Percentiles rank a stretch among this genome's conserved stretches.
phyloP scores from a whole-genome alignment of 1,140 invertebrate species.

The Leptestheria dahalacensis region DNA sequence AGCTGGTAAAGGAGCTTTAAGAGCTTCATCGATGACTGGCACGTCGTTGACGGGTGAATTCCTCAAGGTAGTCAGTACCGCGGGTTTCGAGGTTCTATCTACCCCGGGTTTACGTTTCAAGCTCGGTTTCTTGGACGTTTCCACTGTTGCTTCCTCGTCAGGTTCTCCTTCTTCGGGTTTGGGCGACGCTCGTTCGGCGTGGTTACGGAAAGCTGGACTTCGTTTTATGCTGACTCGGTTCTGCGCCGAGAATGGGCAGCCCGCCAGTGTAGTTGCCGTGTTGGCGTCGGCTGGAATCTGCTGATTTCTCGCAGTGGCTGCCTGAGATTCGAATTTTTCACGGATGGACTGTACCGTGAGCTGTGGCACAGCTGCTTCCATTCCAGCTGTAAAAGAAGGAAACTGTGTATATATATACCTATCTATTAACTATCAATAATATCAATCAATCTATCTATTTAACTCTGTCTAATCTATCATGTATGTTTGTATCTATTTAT shows the following conservation, averaged over 20 bases:
- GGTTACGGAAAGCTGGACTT: conserved; percentile 8
- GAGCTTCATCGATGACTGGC: conserved; percentile 35
- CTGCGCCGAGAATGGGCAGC: conserved; percentile 6
- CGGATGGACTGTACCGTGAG: conserved; percentile 8
- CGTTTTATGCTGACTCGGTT: conserved; percentile 14
- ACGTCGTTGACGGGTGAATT: not conserved
- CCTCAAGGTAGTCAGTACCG: not conserved
- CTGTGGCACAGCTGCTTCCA: not conserved
- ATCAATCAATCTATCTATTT: too few species aligned
- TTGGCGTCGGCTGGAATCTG: not conserved
- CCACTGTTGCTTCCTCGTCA: not conserved
- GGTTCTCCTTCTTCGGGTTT: not conserved
- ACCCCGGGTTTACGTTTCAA: conserved; percentile 9
- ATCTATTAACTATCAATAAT: too few species aligned
- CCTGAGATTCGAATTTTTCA: conserved; percentile 2
- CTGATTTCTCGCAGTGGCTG: not conserved
- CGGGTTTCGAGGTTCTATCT: conserved; percentile 3
- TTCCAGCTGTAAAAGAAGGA: not conserved
- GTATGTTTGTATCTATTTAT: too few species aligned
- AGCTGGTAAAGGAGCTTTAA: conserved; percentile 42
- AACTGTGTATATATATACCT: not conserved
- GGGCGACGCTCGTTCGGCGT: not conserved
- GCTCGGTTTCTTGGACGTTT: conserved; percentile 5
- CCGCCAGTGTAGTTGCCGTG: not conserved
- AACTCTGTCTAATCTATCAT: too few species aligned